Conservation (phyloP, 2,797 vertebrate genomes). For the Cephalopachus bancanus region DNA sequence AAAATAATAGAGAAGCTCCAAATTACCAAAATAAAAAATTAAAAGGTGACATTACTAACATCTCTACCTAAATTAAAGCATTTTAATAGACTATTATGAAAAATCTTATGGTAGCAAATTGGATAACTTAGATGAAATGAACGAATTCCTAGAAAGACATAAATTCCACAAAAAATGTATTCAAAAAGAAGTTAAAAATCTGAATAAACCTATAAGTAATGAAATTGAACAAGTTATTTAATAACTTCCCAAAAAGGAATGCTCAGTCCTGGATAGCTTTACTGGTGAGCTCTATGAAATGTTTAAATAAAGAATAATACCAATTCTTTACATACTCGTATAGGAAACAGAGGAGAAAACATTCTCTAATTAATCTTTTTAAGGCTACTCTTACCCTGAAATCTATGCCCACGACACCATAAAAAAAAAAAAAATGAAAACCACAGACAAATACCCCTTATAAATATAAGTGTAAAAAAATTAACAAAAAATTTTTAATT, state of each 20-base stretch:
- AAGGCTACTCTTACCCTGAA: not conserved
- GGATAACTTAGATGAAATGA: not conserved
- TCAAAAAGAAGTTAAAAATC: not conserved
- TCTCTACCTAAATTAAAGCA: not conserved
- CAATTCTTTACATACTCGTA: not conserved
- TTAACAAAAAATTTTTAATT: not conserved
- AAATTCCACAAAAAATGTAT: not conserved
- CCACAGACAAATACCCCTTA: not conserved
- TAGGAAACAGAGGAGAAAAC: not conserved
- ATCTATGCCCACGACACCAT: not conserved
- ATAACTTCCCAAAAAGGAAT: not conserved
- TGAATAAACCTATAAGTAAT: not conserved
- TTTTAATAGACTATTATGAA: not conserved
- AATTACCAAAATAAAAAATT: not conserved
- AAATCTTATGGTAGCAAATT: not conserved
- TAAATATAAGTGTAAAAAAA: not conserved
- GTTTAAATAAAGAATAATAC: not conserved
- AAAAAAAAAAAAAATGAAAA: not conserved
- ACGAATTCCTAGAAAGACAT: not conserved
- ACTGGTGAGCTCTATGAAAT: not conserved
- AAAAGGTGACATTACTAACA: not conserved
- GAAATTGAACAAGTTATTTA: not conserved
- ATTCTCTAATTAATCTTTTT: not conserved
- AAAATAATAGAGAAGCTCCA: not conserved
- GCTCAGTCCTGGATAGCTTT: not conserved